Conservation (phyloP, 2,797 vertebrate species). For the Pitangus sulphuratus region DNA sequence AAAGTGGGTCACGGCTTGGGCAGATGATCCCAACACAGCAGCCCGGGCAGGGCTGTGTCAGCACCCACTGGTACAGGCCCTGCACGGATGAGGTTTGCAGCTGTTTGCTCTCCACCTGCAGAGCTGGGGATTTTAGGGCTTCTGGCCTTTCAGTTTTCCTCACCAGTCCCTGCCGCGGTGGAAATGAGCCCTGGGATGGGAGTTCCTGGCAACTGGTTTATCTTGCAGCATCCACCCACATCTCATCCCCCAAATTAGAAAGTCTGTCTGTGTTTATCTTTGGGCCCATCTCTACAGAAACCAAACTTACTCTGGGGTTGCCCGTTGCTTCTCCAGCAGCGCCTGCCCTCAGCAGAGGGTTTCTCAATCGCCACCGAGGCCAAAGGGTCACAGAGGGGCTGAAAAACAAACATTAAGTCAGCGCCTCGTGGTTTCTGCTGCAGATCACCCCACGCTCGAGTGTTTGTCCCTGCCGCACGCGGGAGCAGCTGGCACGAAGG, state of each 20-base stretch:
- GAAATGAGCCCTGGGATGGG: not conserved
- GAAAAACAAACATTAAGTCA: not conserved
- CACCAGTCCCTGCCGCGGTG: fast-evolving
- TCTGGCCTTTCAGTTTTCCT: not conserved
- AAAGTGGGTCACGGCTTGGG: not conserved
- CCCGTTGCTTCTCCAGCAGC: not conserved
- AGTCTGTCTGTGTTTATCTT: not conserved
- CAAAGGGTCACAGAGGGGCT: not conserved
- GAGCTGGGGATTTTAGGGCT: not conserved
- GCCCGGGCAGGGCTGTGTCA: not conserved
- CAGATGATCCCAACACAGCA: fast-evolving
- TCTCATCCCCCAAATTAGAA: not conserved
- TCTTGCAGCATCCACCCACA: not conserved
- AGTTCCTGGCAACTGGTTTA: not conserved
- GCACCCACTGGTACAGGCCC: fast-evolving
- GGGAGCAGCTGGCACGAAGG: not conserved
- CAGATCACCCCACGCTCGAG: fast-evolving
- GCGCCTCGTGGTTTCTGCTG: not conserved
- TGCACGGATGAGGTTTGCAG: fast-evolving
- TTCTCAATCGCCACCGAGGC: not conserved
- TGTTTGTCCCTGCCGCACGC: fast-evolving
- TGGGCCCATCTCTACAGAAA: not conserved
- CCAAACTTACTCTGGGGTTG: not conserved
- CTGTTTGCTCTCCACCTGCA: not conserved
- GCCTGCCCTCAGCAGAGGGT: fast-evolving